Percentiles rank a stretch among this genome's conserved stretches.
Evolutionary conservation across 2,113 vertebrate genomes (phyloP).

Genomic region (Dipodomys merriami): DNA sequence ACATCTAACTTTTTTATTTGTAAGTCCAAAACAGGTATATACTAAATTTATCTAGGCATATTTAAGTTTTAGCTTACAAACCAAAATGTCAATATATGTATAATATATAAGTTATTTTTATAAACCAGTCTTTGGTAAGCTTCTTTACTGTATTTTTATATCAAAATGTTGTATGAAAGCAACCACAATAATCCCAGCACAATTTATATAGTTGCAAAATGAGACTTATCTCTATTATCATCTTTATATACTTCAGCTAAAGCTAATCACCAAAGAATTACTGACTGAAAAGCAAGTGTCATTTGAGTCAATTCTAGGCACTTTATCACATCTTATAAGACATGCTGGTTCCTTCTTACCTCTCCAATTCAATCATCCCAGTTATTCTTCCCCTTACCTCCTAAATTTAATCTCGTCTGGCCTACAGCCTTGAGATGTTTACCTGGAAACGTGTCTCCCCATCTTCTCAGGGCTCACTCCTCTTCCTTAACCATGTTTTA

Average conservation of each 20-base stretch:
- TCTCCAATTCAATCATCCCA: background rate
- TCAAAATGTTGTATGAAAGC: background rate
- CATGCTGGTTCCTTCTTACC: background rate
- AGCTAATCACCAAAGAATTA: background rate
- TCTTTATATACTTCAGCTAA: background rate
- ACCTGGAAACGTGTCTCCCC: background rate
- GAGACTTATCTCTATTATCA: background rate
- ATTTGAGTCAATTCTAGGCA: background rate
- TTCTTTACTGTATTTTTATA: conserved; percentile 18
- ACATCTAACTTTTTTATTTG: background rate
- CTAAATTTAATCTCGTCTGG: background rate
- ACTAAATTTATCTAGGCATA: background rate
- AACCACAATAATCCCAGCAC: background rate
- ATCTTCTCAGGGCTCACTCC: background rate
- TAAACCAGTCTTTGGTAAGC: background rate
- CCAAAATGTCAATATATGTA: background rate
- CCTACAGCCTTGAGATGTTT: background rate
- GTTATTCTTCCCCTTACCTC: background rate
- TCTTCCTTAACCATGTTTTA: background rate
- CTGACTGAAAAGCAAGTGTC: too few relatives aligned
- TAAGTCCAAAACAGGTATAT: background rate
- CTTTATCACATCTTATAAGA: background rate
- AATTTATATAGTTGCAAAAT: conserved; percentile 25
- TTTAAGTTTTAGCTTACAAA: conserved; percentile 2
- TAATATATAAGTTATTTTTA: background rate